Conservation (phyloP, 2,113 vertebrate genomes). For the Xiphophorus maculatus region DNA sequence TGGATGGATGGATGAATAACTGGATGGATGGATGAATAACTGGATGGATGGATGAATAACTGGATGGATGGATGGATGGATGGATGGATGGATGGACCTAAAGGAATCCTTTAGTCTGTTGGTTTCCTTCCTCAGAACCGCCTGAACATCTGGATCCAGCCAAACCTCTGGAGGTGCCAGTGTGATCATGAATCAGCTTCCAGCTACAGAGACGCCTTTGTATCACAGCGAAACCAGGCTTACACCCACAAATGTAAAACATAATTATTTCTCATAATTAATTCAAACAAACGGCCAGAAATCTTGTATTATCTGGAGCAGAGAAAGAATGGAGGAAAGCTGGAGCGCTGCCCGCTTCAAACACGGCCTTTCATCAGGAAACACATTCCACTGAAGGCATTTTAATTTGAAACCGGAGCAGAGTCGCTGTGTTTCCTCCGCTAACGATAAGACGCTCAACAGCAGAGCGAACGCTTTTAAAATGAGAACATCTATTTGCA, state of each 20-base stretch:
- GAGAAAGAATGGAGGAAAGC: constrained; percentile 32
- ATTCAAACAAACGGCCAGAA: constrained; percentile 35
- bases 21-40: too few relatives aligned
- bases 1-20: too few relatives aligned
- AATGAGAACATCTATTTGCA: constrained; percentile 44
- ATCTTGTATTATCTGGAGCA: constrained; percentile 32
- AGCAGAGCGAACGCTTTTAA: constrained; percentile 32
- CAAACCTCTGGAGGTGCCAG: background rate
- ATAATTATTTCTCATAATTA: constrained; percentile 42
- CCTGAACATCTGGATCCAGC: background rate
- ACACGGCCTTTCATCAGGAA: constrained; percentile 32
- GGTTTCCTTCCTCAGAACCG: background rate
- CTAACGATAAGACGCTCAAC: constrained; percentile 25
- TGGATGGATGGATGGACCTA: too few relatives aligned
- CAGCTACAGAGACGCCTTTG: background rate
- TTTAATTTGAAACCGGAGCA: constrained; percentile 48
- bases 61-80: too few relatives aligned
- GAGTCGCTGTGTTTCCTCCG: background rate
- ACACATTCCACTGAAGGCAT: constrained; percentile 51
- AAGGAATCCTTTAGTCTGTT: too few relatives aligned
- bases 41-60: too few relatives aligned
- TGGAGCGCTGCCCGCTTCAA: constrained; percentile 18
- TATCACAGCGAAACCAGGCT: constrained; percentile 9
- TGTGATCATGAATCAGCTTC: background rate
- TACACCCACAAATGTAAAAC: constrained; percentile 8